Evolutionary conservation across 2,888 invertebrate species (phyloP), one percentile per base, ranked within the genome.

Genomic region (Patella depressa): DNA sequence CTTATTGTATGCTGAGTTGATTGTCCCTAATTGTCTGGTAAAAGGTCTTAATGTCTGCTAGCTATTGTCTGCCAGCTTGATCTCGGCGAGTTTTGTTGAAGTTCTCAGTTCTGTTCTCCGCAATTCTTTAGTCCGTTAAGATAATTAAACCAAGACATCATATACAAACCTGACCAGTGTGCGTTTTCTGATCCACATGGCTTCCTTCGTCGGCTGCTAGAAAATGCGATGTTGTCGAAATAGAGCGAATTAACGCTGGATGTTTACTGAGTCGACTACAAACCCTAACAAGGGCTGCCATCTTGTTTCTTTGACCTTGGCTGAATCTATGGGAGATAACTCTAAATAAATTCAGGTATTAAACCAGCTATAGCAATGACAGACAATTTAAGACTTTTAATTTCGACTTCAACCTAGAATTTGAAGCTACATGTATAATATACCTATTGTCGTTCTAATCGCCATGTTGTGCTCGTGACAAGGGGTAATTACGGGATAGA

Each of bases 141-240:
- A 79, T 53, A 78, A 54, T 54, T 9, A 29, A 15, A 55, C 59
- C 54, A 55, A 54, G 53, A 72, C 14, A 69, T 45, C 0, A 9
- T 45, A 45, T 45, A 79, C 57, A 59, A 72, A 86, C 87, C 85
- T 86, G 85, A 76, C 86, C 87, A 53, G 87, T 87, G 59, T 87
- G 87, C 53, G 82, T 82, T 57, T 71, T 71, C 53, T 79, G 76
- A 53, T 73, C 71, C 4, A 78, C 79, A 77, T 78, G 75, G 45
- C 45, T 9, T 9, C 45, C 45, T 1, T 79, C 54, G 5, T 79
- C 80, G 29, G 77, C 78, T 19, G 71, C 69, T 2, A 53, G 14
- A 15, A 71, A 53, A 7, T 54, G 73, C 15, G 72, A 65, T 19
- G 76, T 72, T 15, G 71, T 59, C 11, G 74, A 74, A 45, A 76